phyloP scores from a whole-genome alignment of 2,888 invertebrate species.

The Hofmannophila pseudospretella region DNA sequence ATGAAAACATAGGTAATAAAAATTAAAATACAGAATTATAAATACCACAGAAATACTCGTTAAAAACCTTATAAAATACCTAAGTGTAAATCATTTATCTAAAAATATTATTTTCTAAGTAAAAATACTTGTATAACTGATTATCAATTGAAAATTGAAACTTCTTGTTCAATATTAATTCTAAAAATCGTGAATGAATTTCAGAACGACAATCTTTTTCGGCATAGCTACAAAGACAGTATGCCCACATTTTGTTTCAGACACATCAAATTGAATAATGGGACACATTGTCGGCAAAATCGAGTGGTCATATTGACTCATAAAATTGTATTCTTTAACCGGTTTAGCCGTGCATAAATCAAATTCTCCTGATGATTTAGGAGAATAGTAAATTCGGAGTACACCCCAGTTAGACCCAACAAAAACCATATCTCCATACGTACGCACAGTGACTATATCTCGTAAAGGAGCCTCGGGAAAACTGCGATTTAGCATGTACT shows the following conservation, averaged over 20 bases:
- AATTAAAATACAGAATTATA: no score
- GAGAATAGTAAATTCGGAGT: constrained; percentile 47
- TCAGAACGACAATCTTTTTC: constrained; percentile 48
- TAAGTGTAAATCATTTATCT: no score
- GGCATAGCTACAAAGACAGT: constrained; percentile 55
- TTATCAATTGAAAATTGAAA: no score
- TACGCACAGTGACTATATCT: constrained; percentile 40
- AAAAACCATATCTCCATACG: constrained; percentile 52
- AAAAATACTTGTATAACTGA: no score
- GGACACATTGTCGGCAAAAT: constrained; percentile 40
- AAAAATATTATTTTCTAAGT: no score
- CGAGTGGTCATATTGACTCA: constrained; percentile 39
- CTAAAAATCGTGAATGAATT: constrained; percentile 42
- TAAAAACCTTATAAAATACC: no score
- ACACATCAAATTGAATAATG: constrained; percentile 47
- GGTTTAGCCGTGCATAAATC: constrained; percentile 44
- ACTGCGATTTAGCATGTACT: constrained; percentile 32
- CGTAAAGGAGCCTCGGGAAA: constrained; percentile 41
- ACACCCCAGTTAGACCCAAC: constrained; percentile 55
- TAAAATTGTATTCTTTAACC: constrained; percentile 50
- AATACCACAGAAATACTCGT: no score
- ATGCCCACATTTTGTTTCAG: constrained; percentile 48
- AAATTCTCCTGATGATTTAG: constrained; percentile 38
- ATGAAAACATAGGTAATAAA: no score
- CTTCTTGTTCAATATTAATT: no score